phyloP scores from a whole-genome alignment of 37 sponge, comb jelly and placozoan species.

The Eunapius fragilis region DNA sequence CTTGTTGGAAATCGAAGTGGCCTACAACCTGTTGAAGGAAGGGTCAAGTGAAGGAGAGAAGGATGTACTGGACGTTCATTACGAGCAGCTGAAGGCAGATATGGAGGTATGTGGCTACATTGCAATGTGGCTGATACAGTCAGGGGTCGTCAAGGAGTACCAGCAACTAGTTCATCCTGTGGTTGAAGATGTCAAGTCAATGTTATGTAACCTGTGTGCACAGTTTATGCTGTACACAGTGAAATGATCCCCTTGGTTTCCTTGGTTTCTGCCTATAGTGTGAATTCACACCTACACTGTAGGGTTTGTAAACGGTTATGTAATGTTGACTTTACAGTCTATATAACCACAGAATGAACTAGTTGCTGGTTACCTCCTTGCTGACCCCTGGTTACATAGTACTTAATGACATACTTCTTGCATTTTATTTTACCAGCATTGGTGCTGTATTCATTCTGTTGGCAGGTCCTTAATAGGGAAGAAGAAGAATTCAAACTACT shows the following conservation, averaged over 20 bases:
- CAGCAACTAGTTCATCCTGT: background rate
- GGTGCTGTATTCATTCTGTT: background rate
- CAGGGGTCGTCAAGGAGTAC: background rate
- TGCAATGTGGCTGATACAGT: no score
- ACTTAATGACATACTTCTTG: no score
- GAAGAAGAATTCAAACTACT: conserved; percentile 86
- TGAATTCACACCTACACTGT: no score
- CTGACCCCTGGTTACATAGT: no score
- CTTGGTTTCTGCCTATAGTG: no score
- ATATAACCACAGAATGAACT: no score
- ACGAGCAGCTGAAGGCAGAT: conserved; percentile 88
- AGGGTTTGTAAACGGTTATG: no score
- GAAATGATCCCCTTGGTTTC: no score
- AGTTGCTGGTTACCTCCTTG: no score
- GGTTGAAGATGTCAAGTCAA: no score
- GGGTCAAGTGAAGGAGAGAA: conserved; percentile 45
- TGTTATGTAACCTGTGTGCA: background rate
- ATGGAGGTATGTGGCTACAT: conserved; percentile 79
- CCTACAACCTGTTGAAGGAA: conserved; percentile 87
- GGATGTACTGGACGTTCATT: conserved; percentile 90
- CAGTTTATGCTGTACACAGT: no score
- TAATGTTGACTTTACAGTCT: no score
- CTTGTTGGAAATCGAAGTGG: conserved; percentile 95
- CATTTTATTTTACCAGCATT: background rate
- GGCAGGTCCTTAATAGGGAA: conserved; percentile 71